Evolutionary conservation across 1,140 invertebrate species (phyloP).

Genomic region (Tetramorium alpestre): DNA sequence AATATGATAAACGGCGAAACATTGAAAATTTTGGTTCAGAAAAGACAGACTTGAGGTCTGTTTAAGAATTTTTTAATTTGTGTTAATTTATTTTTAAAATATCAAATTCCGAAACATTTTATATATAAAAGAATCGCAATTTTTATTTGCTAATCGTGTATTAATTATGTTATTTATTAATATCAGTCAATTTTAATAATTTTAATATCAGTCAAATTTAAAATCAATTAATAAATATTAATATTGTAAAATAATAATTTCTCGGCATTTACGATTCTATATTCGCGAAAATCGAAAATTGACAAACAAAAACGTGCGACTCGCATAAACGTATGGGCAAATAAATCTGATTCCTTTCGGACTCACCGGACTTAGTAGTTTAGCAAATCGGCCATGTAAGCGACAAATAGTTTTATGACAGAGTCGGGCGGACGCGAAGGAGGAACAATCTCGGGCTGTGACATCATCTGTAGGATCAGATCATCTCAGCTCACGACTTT

Average conservation of each 20-base stretch:
- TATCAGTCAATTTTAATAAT: not conserved
- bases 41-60: not conserved
- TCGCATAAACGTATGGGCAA: not conserved
- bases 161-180: not conserved
- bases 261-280: not conserved
- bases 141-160: not conserved
- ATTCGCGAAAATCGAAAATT: not conserved
- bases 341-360: not conserved
- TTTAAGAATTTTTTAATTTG: not conserved
- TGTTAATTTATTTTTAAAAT: not conserved
- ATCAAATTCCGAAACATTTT: not conserved
- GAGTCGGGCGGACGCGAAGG: constrained; percentile 6
- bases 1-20: not conserved
- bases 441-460: constrained; percentile 64
- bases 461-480: constrained; percentile 69
- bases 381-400: constrained; percentile 28
- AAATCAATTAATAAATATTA: not conserved
- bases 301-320: not conserved
- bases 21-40: not conserved
- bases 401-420: constrained; percentile 53
- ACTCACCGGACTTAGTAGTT: constrained; percentile 7
- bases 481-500: constrained; percentile 57
- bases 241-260: not conserved
- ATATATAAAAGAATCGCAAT: not conserved
- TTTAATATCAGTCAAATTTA: not conserved